Conservation (phyloP, 2,113 vertebrate species). For the Anolis sagrei region DNA sequence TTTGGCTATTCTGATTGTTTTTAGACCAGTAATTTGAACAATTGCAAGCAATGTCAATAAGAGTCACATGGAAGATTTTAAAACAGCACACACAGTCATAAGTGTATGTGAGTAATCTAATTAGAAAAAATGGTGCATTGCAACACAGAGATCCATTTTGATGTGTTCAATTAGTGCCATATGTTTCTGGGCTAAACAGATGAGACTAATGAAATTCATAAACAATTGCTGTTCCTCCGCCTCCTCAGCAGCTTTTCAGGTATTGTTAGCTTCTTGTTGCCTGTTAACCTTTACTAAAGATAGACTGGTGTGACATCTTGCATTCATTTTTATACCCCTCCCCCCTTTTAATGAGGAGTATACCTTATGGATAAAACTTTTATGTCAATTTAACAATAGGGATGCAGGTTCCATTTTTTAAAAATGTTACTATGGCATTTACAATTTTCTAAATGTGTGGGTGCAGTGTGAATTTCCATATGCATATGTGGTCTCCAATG, state of each 20-base stretch:
- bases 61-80: not conserved
- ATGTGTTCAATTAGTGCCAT: not conserved
- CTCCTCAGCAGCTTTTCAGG: not conserved
- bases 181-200: not conserved
- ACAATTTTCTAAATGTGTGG: not conserved
- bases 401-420: no score
- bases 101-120: not conserved
- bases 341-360: not conserved
- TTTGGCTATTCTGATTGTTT: not conserved
- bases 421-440: not conserved
- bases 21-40: not conserved
- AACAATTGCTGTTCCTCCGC: not conserved
- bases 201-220: not conserved
- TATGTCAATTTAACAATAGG: not conserved
- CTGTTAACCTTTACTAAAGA: not conserved
- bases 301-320: not conserved
- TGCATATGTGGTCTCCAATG: not conserved
- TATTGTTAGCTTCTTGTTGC: not conserved
- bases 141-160: not conserved
- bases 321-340: no score
- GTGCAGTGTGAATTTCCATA: not conserved
- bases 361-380: not conserved
- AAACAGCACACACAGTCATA: not conserved
- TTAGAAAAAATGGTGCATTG: not conserved
- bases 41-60: not conserved